Evolutionary conservation across 2,888 invertebrate species (phyloP), one percentile per base, ranked within the genome.

Genomic region (Hydraecia micacea): DNA sequence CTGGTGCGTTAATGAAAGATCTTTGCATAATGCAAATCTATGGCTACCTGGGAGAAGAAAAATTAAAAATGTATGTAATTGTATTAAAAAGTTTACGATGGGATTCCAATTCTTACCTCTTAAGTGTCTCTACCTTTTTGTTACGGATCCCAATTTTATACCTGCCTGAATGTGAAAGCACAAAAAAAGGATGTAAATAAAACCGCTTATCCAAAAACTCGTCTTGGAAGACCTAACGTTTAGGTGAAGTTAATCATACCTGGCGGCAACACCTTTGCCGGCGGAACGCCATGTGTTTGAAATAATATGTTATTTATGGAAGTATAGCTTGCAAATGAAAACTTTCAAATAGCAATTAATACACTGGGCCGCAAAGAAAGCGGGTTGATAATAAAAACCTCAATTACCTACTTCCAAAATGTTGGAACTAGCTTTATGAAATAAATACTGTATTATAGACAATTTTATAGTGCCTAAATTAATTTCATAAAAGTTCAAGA

Each of bases 21-120:
- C 52, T 79, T 87, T 79, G 79, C 85, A 83, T 80, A 79, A 84
- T 84, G 82, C 79, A 86, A 88, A 88, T 81, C 72, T 68, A 77
- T 87, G 75, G 73, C 63, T 86, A 76, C 75, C 73, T 62, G 69
- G 71, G 52, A 77, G 52, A 70, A 77, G 32, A 70, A 80, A 80
- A 76, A 80, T 75, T 82, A 49, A 74, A 77, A 82, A 85, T 82
- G 46, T 52, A 80, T 46, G 15, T 73, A 67, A 79, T 76, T 82
- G 28, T 72, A 77, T 75, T 77, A 71, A 63, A 78, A 72, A 82
- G 62, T 77, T 80, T 75, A n/a, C n/a, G 63, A 84, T 86, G 70
- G 66, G 18, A 63, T 84, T 84, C 39, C 49, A 65, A 68, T 73
- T 86, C 7, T 36, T 62, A 42, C 58, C 81, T 75, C 88, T 93